These are phyloP conservation scores for Hucho hucho DNA, from an alignment of 2,113 vertebrate genomes.

Conservation along the genomic window DNA sequence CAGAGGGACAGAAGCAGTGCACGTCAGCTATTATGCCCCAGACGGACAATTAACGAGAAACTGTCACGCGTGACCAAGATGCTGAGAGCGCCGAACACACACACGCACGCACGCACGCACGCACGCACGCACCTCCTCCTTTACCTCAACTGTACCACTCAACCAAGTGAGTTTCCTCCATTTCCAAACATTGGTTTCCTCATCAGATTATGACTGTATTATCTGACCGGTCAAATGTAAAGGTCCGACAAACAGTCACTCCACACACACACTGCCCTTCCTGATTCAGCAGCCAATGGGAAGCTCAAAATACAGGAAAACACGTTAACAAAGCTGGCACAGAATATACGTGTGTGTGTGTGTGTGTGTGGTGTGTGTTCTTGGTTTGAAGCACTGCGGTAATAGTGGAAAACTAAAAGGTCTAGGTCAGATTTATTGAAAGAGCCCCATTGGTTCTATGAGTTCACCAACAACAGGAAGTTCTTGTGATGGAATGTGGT, in stretches of 20 bases:
- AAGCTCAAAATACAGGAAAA: constrained; percentile 30
- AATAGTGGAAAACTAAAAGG: background rate
- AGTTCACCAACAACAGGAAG: background rate
- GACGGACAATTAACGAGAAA: background rate
- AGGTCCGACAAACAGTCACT: background rate
- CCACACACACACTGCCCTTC: background rate
- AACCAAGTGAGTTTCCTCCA: background rate
- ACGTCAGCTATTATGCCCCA: background rate
- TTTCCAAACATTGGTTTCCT: background rate
- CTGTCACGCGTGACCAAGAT: background rate
- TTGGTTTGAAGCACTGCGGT: background rate
- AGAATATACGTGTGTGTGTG: constrained; percentile 13
- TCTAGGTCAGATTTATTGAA: too few relatives aligned
- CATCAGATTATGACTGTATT: background rate
- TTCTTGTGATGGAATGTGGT: background rate
- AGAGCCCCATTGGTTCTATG: background rate
- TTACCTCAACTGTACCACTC: background rate
- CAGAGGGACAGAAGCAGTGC: background rate
- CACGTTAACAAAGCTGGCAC: constrained; percentile 23
- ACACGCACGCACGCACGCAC: constrained; percentile 8
- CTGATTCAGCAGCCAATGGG: background rate
- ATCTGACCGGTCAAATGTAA: too few relatives aligned
- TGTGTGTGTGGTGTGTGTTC: constrained; percentile 9
- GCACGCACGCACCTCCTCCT: constrained; percentile 24
- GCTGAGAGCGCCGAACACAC: background rate